These are phyloP conservation scores for Lacerta agilis DNA, from an alignment of 2,797 vertebrate species.

Conservation along the genomic window DNA sequence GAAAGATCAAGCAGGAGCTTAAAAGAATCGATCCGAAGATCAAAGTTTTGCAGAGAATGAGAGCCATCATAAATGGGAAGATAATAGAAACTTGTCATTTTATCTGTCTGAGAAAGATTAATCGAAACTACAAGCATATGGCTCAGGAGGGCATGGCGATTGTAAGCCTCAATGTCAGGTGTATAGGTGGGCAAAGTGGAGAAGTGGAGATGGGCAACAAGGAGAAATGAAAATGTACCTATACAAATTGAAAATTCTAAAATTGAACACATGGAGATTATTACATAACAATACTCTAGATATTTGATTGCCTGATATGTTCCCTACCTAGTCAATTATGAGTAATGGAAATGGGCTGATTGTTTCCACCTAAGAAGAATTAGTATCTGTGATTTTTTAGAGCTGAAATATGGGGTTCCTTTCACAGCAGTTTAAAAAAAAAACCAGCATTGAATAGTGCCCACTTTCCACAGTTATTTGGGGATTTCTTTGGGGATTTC, in stretches of 20 bases:
- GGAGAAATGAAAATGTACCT: background rate
- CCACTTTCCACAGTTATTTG: background rate
- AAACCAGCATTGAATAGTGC: background rate
- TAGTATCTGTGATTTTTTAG: background rate
- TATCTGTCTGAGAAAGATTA: constrained; percentile 9
- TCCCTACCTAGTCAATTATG: background rate
- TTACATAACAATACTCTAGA: background rate
- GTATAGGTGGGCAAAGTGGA: background rate
- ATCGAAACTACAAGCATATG: background rate
- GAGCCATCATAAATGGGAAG: background rate
- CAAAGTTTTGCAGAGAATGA: background rate
- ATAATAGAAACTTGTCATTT: constrained; percentile 7
- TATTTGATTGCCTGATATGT: background rate
- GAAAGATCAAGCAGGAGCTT: background rate
- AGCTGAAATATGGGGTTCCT: background rate
- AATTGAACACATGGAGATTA: background rate
- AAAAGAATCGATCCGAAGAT: constrained; percentile 17
- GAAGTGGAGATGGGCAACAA: background rate
- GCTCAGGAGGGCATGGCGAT: background rate
- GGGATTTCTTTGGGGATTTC: too few species aligned
- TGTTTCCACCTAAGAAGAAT: background rate
- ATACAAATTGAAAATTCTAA: background rate
- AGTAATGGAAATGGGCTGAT: background rate
- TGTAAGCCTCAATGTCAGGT: background rate
- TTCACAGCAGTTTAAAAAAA: background rate